phyloP scores from a whole-genome alignment of 2,113 vertebrate species.

The Chamaetylas fuelleborni region DNA sequence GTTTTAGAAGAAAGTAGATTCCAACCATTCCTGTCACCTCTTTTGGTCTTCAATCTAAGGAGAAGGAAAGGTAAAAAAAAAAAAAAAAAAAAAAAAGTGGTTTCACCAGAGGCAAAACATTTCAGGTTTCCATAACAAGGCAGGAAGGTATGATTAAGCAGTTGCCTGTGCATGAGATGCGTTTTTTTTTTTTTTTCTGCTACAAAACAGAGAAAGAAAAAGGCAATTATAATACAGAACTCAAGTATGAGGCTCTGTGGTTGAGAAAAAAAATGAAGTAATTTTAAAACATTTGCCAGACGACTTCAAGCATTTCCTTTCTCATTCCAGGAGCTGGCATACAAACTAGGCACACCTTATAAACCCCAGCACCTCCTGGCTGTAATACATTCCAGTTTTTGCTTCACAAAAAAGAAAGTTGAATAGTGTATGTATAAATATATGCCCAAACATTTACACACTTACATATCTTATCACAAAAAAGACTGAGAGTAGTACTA shows the following conservation, averaged over 20 bases:
- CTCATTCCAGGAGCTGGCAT: background rate
- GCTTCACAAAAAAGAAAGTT: background rate
- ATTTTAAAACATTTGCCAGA: constrained; percentile 33
- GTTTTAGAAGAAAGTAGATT: background rate
- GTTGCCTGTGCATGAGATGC: background rate
- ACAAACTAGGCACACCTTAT: background rate
- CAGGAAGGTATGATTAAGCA: background rate
- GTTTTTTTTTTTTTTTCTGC: background rate
- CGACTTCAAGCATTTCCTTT: constrained; percentile 44
- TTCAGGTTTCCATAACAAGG: background rate
- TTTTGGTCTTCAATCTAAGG: background rate
- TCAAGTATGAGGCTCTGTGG: background rate
- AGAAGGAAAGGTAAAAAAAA: too few relatives aligned
- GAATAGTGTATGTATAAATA: background rate
- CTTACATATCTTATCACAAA: background rate
- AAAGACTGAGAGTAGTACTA: background rate
- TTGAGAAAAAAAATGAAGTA: background rate
- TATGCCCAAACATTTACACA: background rate
- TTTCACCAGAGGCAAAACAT: background rate
- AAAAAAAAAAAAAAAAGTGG: too few relatives aligned
- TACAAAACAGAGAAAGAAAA: background rate
- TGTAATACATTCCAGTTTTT: background rate
- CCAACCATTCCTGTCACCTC: background rate
- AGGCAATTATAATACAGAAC: background rate
- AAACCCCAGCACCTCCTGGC: background rate